Evolutionary conservation across 2,113 vertebrate genomes (phyloP).

Genomic region (Nothobranchius kuhntae): DNA sequence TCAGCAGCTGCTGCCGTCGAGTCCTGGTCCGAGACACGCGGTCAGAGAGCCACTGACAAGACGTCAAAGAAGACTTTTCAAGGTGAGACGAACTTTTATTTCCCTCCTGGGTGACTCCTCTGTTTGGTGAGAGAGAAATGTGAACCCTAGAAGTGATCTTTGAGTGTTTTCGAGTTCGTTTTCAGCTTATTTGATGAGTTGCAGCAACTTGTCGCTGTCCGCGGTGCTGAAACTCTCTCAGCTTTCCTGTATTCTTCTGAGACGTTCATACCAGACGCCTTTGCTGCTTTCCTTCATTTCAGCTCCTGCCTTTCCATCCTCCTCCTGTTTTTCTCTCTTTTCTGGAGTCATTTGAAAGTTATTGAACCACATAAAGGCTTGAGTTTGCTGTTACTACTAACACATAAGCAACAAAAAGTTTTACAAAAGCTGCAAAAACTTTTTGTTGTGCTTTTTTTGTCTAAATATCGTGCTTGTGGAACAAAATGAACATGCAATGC

Average conservation of each 20-base stretch:
- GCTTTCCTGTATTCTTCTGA: not conserved
- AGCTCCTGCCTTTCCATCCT: not conserved
- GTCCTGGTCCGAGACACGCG: constrained; percentile 20
- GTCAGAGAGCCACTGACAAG: constrained; percentile 62
- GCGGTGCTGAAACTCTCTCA: constrained; percentile 63
- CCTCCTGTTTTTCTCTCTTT: not conserved
- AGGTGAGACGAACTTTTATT: constrained; percentile 46
- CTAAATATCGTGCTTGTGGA: too few relatives aligned
- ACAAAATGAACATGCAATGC: too few relatives aligned
- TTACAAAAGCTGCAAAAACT: not conserved
- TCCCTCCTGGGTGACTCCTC: not conserved
- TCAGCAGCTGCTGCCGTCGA: constrained; percentile 60
- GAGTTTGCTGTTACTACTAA: not conserved
- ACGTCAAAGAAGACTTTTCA: constrained; percentile 27
- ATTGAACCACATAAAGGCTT: too few relatives aligned
- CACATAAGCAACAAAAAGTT: constrained; percentile 15
- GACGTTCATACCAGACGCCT: not conserved
- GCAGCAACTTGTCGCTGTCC: constrained; percentile 45
- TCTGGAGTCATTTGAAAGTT: not conserved
- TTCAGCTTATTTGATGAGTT: not conserved
- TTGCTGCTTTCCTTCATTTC: not conserved
- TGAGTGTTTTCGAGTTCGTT: constrained; percentile 1
- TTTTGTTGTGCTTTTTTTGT: too few relatives aligned
- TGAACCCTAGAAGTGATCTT: constrained; percentile 3
- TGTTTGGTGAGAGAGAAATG: not conserved